Evolutionary conservation across 2,797 vertebrate species (phyloP), one percentile per base, ranked within the genome.

Genomic region (Clarias pachynema): DNA sequence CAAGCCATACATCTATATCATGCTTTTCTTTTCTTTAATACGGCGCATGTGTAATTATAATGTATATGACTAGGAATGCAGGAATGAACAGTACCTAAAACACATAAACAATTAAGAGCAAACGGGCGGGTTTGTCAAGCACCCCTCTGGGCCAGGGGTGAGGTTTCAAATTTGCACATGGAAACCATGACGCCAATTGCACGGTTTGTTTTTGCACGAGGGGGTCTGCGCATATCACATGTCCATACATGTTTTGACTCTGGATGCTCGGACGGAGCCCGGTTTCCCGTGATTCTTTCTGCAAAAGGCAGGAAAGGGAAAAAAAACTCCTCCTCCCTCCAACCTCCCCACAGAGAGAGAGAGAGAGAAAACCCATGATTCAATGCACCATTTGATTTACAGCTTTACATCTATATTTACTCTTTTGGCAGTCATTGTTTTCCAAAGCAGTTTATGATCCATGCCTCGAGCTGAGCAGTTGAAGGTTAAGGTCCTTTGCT

Each of bases 121-220:
- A 90, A 88, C 80, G 86, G 57, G 69, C 79, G 79, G 62, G 59
- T 53, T 74, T 73, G 63, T 85, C 86, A 73, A 81, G 69, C 53
- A 20, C 0, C 60, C 70, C 68, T 77, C 72, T 77, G 74, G 40
- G 66, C 60, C 2, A 26, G 60, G 69, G 53, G 63, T 86, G 53
- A 80, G 65, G 83, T 90, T 89, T 89, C 85, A 84, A 16, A 81
- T 79, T 79, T 82, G 83, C 88, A 89, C 86, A 87, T 90, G 89
- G 89, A 90, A 90, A 62, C 83, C 87, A 90, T 90, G 89, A 89
- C 59, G 89, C 60, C 83, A 83, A 88, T 88, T 88, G 84, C 72
- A 86, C 53, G 86, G 88, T 89, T 87, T 90, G 84, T 89, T 87
- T 90, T 89, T 85, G 68, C 66, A 31, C 40, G 49, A 82, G 40